phyloP scores from a whole-genome alignment of 1,140 invertebrate species.

The Euura lappo region DNA sequence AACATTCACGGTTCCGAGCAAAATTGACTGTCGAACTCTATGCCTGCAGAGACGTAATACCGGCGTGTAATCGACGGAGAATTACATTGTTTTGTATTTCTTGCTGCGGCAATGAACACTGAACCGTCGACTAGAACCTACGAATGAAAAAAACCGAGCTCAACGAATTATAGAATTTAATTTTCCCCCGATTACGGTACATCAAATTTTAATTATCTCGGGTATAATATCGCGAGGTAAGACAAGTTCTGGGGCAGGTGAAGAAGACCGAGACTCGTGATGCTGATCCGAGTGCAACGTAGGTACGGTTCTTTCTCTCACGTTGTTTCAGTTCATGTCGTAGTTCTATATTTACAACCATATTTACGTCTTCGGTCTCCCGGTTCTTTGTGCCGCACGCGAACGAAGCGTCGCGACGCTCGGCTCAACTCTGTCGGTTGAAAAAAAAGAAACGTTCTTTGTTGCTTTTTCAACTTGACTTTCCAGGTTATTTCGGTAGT shows the following conservation, averaged over 20 bases:
- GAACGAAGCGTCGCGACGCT: not conserved
- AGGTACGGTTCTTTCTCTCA: not conserved
- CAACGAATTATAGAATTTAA: too few species aligned
- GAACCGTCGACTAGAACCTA: too few species aligned
- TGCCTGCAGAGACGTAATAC: too few species aligned
- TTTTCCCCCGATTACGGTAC: too few species aligned
- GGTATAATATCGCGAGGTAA: too few species aligned
- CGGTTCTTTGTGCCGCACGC: not conserved
- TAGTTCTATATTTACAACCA: not conserved
- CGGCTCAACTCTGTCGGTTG: not conserved
- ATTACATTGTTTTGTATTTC: too few species aligned
- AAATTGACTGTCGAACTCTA: not conserved
- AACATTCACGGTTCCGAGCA: not conserved
- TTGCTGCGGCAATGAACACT: too few species aligned
- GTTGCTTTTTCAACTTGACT: constrained; percentile 3
- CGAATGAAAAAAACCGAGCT: too few species aligned
- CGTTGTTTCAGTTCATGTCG: not conserved
- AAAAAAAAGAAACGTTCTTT: not conserved
- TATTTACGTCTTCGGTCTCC: not conserved
- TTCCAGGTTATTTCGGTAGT: constrained; percentile 1
- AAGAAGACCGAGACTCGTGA: not conserved
- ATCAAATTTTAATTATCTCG: too few species aligned
- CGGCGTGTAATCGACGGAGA: too few species aligned
- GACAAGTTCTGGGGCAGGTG: not conserved
- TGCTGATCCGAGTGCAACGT: not conserved